These are phyloP conservation scores for Eucidaris tribuloides DNA, from an alignment of 35 echinoderm and acorn worm genomes.

Conservation along the genomic window DNA sequence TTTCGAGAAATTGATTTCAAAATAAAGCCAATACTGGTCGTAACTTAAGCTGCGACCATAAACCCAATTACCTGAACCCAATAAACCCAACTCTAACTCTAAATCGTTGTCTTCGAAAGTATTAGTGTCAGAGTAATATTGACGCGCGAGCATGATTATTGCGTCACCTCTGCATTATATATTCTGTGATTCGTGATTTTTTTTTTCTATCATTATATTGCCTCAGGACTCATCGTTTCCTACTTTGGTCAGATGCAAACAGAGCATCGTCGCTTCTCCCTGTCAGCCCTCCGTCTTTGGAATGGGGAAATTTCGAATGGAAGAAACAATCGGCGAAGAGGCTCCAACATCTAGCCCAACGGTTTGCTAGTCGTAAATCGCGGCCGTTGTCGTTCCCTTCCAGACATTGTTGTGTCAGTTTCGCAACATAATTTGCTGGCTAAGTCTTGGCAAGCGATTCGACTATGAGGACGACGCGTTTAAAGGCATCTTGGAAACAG, in stretches of 20 bases:
- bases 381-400: not conserved
- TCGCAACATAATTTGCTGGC: not conserved
- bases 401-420: not conserved
- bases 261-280: conserved; percentile 39
- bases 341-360: not conserved
- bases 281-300: conserved; percentile 36
- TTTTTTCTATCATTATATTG: no score
- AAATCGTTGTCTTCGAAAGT: no score
- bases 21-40: no score
- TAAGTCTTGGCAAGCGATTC: not conserved
- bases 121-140: no score
- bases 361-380: not conserved
- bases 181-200: no score
- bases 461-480: not conserved
- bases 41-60: no score
- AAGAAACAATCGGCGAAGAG: conserved; percentile 43
- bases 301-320: conserved; percentile 43
- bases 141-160: no score
- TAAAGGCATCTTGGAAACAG: not conserved
- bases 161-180: no score
- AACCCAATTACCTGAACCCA: no score
- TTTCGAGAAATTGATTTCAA: no score
- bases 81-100: no score
- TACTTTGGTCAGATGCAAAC: not conserved
- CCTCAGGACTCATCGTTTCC: conserved; percentile 32